phyloP scores from a whole-genome alignment of 2,113 vertebrate species.

The Paralichthys olivaceus region DNA sequence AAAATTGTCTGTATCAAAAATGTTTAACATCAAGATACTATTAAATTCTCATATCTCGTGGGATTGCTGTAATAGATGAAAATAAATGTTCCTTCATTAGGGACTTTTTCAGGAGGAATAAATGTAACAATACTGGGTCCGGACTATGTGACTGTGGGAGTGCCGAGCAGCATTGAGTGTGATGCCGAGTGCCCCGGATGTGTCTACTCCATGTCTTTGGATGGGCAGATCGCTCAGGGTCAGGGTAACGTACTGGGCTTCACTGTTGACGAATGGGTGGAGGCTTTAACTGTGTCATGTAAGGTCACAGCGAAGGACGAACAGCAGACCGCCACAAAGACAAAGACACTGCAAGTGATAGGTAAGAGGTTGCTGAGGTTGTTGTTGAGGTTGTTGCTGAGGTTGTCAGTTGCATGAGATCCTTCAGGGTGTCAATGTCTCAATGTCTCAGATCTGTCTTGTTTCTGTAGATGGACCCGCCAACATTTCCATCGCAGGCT shows the following conservation, averaged over 20 bases:
- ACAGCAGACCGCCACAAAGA: accelerated
- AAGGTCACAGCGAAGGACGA: not conserved
- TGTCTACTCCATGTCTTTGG: conserved; percentile 53
- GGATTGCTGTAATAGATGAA: not conserved
- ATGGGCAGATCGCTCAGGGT: not conserved
- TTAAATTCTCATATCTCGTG: not conserved
- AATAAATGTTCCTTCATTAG: not conserved
- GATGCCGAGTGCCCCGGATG: conserved; percentile 17
- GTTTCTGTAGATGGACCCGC: conserved; percentile 44
- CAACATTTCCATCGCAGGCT: conserved; percentile 58
- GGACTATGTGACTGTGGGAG: conserved; percentile 58
- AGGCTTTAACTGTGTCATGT: conserved; percentile 47
- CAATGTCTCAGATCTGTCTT: not conserved
- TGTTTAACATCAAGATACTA: not conserved
- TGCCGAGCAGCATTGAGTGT: conserved; percentile 58
- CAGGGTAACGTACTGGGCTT: conserved; percentile 45
- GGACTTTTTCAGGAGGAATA: conserved; percentile 38
- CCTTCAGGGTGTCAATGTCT: not conserved
- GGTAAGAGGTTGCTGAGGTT: conserved; percentile 38
- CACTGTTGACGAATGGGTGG: conserved; percentile 38
- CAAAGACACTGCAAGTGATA: conserved; percentile 59
- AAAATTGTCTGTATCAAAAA: not conserved
- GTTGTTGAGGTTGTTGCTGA: too few relatives aligned
- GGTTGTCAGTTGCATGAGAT: too few relatives aligned
- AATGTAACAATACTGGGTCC: conserved; percentile 31